Base-by-base conservation (phyloP, 2,113 vertebrate genomes). In the Myanophis thanlyinensis region DNA sequence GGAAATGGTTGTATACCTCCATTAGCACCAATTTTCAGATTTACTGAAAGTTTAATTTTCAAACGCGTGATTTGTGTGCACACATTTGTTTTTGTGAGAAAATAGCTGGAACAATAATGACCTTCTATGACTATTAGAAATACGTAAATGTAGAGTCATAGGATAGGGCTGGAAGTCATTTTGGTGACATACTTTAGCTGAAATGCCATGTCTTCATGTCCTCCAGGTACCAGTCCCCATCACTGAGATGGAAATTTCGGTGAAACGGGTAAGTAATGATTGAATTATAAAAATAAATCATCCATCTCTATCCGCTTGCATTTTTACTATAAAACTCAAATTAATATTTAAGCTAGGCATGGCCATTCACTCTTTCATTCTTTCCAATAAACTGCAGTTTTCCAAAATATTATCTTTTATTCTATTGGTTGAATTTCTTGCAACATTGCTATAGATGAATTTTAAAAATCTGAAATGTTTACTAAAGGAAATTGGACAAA, bases 241-340 rank as follows among this genome's bases (percentile, higher is more conserved):
- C 95, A 99, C 98, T 0, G 98, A 98, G 67, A 97, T 99, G 98
- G 98, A 99, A 93, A 99, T 99, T 94, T 99, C 99, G 0, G 98
- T 99, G 90, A 99, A 99, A 96, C 98, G 99, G 88, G 99, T 99
- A 96, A 97, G 97, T 94, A 93, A 0, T 25, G 53, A 93, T 0
- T 35, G 62, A 15, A 44, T 80, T 80, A 22, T 44, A 80, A 80
- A 80, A 80, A 80, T 80, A 44, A 80, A 80, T 8, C 73, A 44
- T 9, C 67, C 35, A 80, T 3, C 1, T 80, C 67, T 80, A 80
- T 80, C 18, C 18, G 0, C 44, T 80, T 80, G 73, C 3, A 3
- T 22, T 80, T 40, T 80, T 80, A 80, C 35, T 80, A 80, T 80
- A 80, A 80, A 44, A 80, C 18, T 22, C 73, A 80, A 73, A 73